Evolutionary conservation across 1,140 invertebrate genomes (phyloP).

Genomic region (Microplitis demolitor): DNA sequence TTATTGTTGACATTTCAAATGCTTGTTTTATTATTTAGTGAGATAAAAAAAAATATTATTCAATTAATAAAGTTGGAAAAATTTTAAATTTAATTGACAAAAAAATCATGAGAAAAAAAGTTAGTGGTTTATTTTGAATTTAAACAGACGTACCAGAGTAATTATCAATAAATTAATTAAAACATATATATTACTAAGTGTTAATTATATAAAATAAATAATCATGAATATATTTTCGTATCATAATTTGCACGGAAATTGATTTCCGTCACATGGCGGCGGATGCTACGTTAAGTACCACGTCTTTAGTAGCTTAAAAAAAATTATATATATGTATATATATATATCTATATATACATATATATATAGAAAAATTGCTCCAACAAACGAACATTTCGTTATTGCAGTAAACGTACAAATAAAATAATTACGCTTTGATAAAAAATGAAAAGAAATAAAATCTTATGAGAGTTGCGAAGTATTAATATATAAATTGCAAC

Average conservation of each 20-base stretch:
- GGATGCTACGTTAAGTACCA: neutral
- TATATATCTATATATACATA: neutral
- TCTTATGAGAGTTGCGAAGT: neutral
- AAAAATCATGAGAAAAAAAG: too few relatives aligned
- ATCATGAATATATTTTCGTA: neutral
- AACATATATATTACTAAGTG: neutral
- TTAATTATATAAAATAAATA: neutral
- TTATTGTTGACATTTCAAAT: too few relatives aligned
- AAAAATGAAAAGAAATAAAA: neutral
- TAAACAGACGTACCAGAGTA: too few relatives aligned
- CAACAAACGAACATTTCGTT: neutral
- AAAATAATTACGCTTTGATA: neutral
- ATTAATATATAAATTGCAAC: neutral
- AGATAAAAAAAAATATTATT: too few relatives aligned
- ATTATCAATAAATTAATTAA: too few relatives aligned
- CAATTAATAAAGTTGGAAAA: too few relatives aligned
- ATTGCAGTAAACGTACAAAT: neutral
- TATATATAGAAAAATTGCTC: too few relatives aligned
- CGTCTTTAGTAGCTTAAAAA: neutral
- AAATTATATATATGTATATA: neutral
- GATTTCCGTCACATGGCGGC: slow-evolving; percentile 20
- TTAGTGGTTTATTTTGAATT: too few relatives aligned
- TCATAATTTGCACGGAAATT: slow-evolving; percentile 21
- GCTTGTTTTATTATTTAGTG: too few relatives aligned
- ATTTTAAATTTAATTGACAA: too few relatives aligned